phyloP scores from a whole-genome alignment of 2,113 vertebrate genomes.

The Morone chrysops region DNA sequence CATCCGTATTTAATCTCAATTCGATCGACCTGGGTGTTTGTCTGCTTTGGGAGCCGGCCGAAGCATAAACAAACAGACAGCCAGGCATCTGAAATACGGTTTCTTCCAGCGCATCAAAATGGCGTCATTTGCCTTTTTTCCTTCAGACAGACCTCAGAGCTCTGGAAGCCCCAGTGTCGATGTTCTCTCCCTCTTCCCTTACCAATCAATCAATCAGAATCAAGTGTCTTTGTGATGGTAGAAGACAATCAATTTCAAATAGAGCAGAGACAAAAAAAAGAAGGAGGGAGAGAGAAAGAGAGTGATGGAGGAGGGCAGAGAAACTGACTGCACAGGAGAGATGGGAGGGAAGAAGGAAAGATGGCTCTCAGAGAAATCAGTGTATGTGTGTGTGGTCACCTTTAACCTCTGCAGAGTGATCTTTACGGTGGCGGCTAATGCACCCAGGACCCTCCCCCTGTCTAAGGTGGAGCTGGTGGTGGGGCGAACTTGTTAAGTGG shows the following conservation, averaged over 20 bases:
- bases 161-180: conserved; percentile 67
- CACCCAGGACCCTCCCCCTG: conserved; percentile 43
- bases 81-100: conserved; percentile 46
- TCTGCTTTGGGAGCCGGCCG: conserved; percentile 44
- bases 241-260: conserved; percentile 90
- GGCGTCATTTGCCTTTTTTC: conserved; percentile 71
- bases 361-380: conserved; percentile 54
- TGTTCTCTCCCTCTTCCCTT: conserved; percentile 82
- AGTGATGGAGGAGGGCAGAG: conserved; percentile 68
- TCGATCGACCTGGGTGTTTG: conserved; percentile 48
- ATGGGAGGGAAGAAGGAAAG: conserved; percentile 59
- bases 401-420: conserved; percentile 75
- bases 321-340: conserved; percentile 69
- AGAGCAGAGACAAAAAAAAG: conserved; percentile 77
- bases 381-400: conserved; percentile 55
- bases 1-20: conserved; percentile 44
- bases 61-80: conserved; percentile 53
- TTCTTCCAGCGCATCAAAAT: conserved; percentile 66
- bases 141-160: conserved; percentile 54
- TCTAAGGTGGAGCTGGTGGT: conserved; percentile 38
- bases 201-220: conserved; percentile 87
- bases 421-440: conserved; percentile 64
- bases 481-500: conserved; percentile 75
- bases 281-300: conserved; percentile 58
- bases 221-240: conserved; percentile 91